Base-by-base conservation (phyloP, 2,113 vertebrate genomes). In the Pedetes capensis region DNA sequence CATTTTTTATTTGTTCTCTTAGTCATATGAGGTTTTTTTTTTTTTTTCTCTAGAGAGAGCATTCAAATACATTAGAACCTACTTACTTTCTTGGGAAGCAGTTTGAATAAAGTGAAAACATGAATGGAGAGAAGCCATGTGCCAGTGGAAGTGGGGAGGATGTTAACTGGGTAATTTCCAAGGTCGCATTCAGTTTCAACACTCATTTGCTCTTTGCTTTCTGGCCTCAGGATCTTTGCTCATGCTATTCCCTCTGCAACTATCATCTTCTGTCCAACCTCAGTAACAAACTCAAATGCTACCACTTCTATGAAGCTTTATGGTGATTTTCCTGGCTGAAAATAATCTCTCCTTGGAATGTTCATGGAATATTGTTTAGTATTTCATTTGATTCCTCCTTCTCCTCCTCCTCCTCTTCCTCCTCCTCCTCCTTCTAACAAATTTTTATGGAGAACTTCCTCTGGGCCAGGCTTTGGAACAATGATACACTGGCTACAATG, bases 1-100 rank as follows among this genome's bases (percentile, higher is more conserved):
- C n/a, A 1, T 88, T 92, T 89, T 95, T 83, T 68, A 63, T 80
- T 93, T 90, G 29, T 13, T 92, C 20, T 71, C 37, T 93, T 49
- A 79, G 27, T 74, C 71, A 63, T 17, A 16, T 10, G 8, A 53
- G n/a, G n/a, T n/a, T n/a, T n/a, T n/a, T n/a, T 42, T 66, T 37
- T 37, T 64, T 66, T n/a, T 37, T 12, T 4, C 51, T n/a, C 61
- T 17, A 6, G 17, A 55, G 66, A 87, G 17, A 88, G 3, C 32
- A 76, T 80, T 91, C 68, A 37, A 75, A 42, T 51, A 61, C 42
- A 37, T 72, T 69, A 61, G 55, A 87, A 17, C 47, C 23, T 25
- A 8, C 39, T 20, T 57, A 22, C 32, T 69, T 74, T 39, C 63
- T 32, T 83, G 76, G 22, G 32, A 87, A 39, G 32, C 59, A 47